These are phyloP conservation scores for Acronicta leporina DNA, from an alignment of 2,888 invertebrate genomes.

Conservation along the genomic window DNA sequence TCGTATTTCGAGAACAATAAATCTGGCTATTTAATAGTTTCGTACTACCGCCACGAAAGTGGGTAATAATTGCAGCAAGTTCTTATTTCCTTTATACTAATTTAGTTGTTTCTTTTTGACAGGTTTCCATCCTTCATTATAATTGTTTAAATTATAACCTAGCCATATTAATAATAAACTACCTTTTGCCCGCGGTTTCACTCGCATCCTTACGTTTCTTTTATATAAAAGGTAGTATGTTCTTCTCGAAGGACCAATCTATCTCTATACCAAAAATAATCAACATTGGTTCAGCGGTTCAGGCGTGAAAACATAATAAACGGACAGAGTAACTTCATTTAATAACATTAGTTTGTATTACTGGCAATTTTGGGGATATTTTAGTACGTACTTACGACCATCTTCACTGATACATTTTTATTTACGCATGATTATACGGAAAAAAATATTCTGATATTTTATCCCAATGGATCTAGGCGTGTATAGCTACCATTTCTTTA, in stretches of 20 bases:
- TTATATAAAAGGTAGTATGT: too few species aligned
- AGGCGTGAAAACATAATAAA: too few species aligned
- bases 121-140: constrained; percentile 13
- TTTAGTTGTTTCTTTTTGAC: constrained; percentile 11
- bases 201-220: too few species aligned
- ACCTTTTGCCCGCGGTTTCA: too few species aligned
- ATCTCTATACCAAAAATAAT: too few species aligned
- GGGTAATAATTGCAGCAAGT: constrained; percentile 5
- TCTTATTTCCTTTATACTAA: constrained; percentile 20
- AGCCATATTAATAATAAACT: constrained; percentile 3
- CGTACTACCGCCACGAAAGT: constrained; percentile 24
- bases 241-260: too few species aligned
- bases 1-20: constrained; percentile 23
- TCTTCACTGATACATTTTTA: constrained; percentile 18
- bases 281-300: too few species aligned
- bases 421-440: constrained; percentile 13
- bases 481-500: constrained; percentile 13
- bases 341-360: too few species aligned
- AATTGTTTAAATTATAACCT: constrained; percentile 11
- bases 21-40: constrained; percentile 25
- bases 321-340: too few species aligned
- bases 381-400: neutral
- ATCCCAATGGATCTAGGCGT: neutral
- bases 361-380: constrained; percentile 1
- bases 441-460: constrained; percentile 13